These are phyloP conservation scores for Nezara viridula DNA, from an alignment of 2,888 invertebrate genomes.

Conservation along the genomic window DNA sequence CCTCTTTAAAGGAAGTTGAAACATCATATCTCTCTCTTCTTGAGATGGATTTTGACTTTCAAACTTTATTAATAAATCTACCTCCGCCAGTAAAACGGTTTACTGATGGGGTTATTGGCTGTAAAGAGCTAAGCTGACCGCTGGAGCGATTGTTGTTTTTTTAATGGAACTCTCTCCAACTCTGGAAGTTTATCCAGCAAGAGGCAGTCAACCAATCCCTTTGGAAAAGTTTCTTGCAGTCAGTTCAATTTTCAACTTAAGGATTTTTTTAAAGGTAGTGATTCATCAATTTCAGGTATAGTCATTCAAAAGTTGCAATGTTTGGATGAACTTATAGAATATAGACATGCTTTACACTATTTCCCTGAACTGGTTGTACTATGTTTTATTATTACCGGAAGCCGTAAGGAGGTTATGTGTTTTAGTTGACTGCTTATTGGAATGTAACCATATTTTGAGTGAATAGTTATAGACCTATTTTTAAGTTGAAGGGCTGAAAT, in stretches of 20 bases:
- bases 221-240: neutral
- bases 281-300: neutral
- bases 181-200: neutral
- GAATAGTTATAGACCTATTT: too few relatives aligned
- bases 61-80: slow-evolving; percentile 2
- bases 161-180: too few relatives aligned
- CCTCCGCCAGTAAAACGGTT: neutral
- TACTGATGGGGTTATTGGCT: neutral
- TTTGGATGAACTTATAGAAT: too few relatives aligned
- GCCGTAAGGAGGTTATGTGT: too few relatives aligned
- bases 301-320: too few relatives aligned
- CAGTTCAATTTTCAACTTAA: neutral
- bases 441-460: too few relatives aligned
- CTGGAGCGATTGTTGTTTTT: neutral
- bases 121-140: neutral
- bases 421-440: too few relatives aligned
- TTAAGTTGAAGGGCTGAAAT: too few relatives aligned
- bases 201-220: neutral
- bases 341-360: too few relatives aligned
- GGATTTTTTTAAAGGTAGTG: neutral
- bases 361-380: too few relatives aligned
- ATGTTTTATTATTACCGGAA: too few relatives aligned
- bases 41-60: neutral
- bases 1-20: neutral
- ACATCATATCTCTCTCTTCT: neutral